Evolutionary conservation across 2,888 invertebrate species (phyloP), one percentile per base, ranked within the genome.

Genomic region (Lampropteryx suffumata): DNA sequence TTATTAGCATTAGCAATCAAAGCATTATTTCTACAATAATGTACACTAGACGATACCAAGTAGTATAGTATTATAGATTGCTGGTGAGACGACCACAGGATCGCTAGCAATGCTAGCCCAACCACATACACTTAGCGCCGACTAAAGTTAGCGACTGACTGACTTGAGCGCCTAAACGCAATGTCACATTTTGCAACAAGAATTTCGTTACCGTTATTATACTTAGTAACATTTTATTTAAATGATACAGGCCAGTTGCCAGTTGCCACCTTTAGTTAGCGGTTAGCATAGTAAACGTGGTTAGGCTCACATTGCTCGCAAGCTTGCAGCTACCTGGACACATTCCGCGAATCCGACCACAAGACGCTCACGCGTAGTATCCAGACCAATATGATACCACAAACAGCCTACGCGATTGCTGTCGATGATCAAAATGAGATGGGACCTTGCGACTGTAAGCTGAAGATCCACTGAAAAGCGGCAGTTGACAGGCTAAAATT

Each of bases 331-430:
- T 43, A 52, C 50, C 54, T 48, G 37, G 60, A 61, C 62, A 60
- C 72, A 77, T 79, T 76, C 75, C 75, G 54, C 57, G 65, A 73
- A 71, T 66, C 65, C 64, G 62, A 62, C 65, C 66, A 59, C 62
- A 67, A 65, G 64, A 57, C 70, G 59, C 70, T 70, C 69, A 71
- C 70, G 66, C 69, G 48, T 62, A 49, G 45, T 57, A 48, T 60
- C 69, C 59, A 63, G 58, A 65, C 47, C 57, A 3, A 17, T 17
- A 17, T 17, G 56, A 57, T 58, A 61, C 67, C 68, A 58, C 65
- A 63, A 64, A 60, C 54, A 55, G 56, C 57, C 44, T 58, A 59
- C 47, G 55, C 57, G 41, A 56, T 61, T 61, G 53, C 57, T 53
- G 42, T 52, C 58, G 57, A 60, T 57, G 42, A 57, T 53, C 48